A percentile compares a stretch with the other conserved stretches of the same genome.
These are phyloP conservation scores for Ceratina calcarata DNA, from an alignment of 1,140 invertebrate species.

Conservation along the genomic window DNA sequence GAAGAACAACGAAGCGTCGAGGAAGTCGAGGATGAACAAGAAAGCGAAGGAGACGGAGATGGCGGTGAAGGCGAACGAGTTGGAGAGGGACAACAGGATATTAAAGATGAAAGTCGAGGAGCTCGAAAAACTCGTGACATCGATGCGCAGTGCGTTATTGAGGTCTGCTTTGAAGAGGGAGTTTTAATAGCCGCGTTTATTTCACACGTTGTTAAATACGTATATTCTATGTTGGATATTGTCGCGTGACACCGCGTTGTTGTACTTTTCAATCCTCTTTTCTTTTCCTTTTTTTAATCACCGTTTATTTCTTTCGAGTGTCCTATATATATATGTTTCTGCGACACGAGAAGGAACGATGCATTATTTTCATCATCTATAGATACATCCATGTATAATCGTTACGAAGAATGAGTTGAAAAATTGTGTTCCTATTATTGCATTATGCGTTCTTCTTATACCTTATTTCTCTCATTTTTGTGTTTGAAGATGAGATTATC, in stretches of 20 bases:
- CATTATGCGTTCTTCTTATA: neutral
- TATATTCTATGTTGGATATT: neutral
- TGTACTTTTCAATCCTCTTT: conserved; percentile 1
- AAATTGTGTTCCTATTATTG: neutral
- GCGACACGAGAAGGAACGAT: neutral
- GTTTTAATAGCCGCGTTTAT: conserved; percentile 48
- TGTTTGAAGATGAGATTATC: neutral
- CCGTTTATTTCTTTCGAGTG: neutral
- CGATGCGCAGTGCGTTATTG: conserved; percentile 77
- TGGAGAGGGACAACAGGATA: conserved; percentile 78
- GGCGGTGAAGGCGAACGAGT: conserved; percentile 64
- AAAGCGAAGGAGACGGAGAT: conserved; percentile 84
- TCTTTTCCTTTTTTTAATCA: neutral
- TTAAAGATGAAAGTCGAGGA: conserved; percentile 80
- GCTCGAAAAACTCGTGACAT: conserved; percentile 79
- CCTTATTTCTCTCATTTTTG: neutral
- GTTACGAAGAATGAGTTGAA: neutral
- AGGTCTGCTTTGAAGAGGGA: conserved; percentile 73
- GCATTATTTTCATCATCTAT: neutral
- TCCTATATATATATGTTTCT: conserved; percentile 2
- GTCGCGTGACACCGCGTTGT: neutral
- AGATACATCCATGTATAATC: neutral
- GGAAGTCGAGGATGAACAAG: conserved; percentile 86
- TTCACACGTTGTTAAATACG: neutral
- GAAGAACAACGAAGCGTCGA: conserved; percentile 89